A percentile compares a stretch with the other conserved stretches of the same genome.
Conservation (phyloP, 2,113 vertebrate genomes). For the Sakesphorus luctuosus region DNA sequence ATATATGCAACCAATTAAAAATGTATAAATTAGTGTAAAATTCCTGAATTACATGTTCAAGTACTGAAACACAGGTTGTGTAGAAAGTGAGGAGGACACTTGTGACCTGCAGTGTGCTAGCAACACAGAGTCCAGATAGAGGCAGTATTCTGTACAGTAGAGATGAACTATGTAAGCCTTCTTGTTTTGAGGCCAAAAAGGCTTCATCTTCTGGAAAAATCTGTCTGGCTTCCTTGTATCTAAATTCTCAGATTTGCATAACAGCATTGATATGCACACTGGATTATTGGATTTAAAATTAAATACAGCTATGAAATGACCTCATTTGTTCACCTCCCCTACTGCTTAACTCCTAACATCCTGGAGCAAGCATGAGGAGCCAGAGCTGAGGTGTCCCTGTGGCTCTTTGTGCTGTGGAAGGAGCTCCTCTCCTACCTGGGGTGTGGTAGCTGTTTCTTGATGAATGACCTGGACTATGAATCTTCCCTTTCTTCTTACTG, state of each 20-base stretch:
- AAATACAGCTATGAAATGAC: conserved; percentile 72
- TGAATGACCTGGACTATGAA: conserved; percentile 58
- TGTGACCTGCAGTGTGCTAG: conserved; percentile 60
- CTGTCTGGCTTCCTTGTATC: conserved; percentile 71
- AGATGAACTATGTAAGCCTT: conserved; percentile 66
- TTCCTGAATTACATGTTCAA: conserved; percentile 79
- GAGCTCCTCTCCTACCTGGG: conserved; percentile 60
- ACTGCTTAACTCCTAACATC: conserved; percentile 57
- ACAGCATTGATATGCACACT: conserved; percentile 73
- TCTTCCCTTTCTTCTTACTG: conserved; percentile 49
- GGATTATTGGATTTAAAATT: conserved; percentile 74
- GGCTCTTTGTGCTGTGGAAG: conserved; percentile 68
- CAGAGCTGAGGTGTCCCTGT: conserved; percentile 38
- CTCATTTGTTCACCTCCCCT: conserved; percentile 48
- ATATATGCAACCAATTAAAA: conserved; percentile 88
- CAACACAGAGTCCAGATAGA: conserved; percentile 64
- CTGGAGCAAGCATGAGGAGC: conserved; percentile 48
- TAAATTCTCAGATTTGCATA: conserved; percentile 73
- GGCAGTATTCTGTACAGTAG: conserved; percentile 79
- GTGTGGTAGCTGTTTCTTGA: conserved; percentile 57
- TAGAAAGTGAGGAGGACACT: conserved; percentile 74
- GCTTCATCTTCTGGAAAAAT: conserved; percentile 70
- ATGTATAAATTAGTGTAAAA: conserved; percentile 87
- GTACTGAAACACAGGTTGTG: conserved; percentile 77
- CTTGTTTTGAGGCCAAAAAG: conserved; percentile 68